A percentile compares a stretch with the other conserved stretches of the same genome.
Conservation (phyloP, 2,113 vertebrate species). For the Carassius gibelio region DNA sequence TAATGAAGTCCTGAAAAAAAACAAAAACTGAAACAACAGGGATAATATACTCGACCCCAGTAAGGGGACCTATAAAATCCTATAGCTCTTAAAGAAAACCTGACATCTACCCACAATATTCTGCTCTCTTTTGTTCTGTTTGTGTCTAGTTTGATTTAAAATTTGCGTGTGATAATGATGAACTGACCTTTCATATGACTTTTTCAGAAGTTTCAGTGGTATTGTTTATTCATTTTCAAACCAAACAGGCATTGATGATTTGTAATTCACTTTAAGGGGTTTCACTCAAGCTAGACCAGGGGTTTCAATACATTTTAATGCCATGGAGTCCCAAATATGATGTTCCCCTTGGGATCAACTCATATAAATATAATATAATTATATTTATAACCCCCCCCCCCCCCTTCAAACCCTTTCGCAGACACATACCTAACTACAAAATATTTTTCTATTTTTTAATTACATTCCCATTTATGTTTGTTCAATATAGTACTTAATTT, state of each 20-base stretch:
- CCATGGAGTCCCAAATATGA: neutral
- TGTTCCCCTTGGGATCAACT: neutral
- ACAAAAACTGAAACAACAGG: conserved; percentile 41
- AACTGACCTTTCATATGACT: conserved; percentile 54
- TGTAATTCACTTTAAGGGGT: conserved; percentile 8
- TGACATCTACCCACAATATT: conserved; percentile 66
- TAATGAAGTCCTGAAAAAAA: conserved; percentile 70
- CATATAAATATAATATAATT: neutral
- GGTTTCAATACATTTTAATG: neutral
- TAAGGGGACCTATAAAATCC: conserved; percentile 65
- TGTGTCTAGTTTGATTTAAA: conserved; percentile 45
- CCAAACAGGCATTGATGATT: neutral
- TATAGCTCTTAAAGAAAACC: conserved; percentile 70
- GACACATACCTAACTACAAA: neutral
- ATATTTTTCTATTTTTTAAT: neutral
- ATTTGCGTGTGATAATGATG: conserved; percentile 46
- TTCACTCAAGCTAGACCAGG: neutral
- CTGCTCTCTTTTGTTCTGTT: conserved; percentile 56
- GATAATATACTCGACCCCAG: conserved; percentile 71
- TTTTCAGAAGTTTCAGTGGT: neutral
- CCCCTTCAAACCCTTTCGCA: neutral
- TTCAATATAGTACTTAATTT: neutral
- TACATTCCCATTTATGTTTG: neutral
- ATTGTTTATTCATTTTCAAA: neutral
- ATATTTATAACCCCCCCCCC: neutral